Conservation (phyloP, 2,888 invertebrate species). For the Hypselothyrea guttata region DNA sequence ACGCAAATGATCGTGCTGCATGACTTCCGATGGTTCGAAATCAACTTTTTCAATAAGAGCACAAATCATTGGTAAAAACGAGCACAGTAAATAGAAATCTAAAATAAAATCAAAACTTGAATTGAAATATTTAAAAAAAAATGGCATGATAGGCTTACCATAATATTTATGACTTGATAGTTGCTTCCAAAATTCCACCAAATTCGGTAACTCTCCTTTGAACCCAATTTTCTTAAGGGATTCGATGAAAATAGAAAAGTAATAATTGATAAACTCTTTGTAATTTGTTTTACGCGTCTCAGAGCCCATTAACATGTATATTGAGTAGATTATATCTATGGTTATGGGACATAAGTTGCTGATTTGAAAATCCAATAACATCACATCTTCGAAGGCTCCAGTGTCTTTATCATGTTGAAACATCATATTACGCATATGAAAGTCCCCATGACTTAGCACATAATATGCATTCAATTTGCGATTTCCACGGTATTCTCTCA, state of each 20-base stretch:
- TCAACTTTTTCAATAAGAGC: conserved; percentile 23
- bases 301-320: conserved; percentile 51
- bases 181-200: conserved; percentile 55
- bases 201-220: conserved; percentile 50
- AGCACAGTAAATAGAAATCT: no score
- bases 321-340: conserved; percentile 60
- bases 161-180: conserved; percentile 56
- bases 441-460: conserved; percentile 58
- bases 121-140: background rate
- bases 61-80: no score
- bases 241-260: conserved; percentile 34
- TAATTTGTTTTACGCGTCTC: conserved; percentile 47
- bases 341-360: conserved; percentile 52
- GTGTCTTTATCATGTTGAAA: conserved; percentile 30
- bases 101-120: no score
- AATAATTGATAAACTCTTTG: conserved; percentile 53
- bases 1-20: background rate
- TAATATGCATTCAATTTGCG: conserved; percentile 38
- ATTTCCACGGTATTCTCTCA: conserved; percentile 19
- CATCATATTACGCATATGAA: conserved; percentile 64
- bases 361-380: conserved; percentile 67
- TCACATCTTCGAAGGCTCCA: conserved; percentile 37
- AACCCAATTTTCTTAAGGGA: conserved; percentile 40
- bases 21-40: conserved; percentile 11
- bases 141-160: no score